Evolutionary conservation across 2,797 vertebrate species (phyloP), one percentile per base, ranked within the genome.

Genomic region (Silurus aristotelis): DNA sequence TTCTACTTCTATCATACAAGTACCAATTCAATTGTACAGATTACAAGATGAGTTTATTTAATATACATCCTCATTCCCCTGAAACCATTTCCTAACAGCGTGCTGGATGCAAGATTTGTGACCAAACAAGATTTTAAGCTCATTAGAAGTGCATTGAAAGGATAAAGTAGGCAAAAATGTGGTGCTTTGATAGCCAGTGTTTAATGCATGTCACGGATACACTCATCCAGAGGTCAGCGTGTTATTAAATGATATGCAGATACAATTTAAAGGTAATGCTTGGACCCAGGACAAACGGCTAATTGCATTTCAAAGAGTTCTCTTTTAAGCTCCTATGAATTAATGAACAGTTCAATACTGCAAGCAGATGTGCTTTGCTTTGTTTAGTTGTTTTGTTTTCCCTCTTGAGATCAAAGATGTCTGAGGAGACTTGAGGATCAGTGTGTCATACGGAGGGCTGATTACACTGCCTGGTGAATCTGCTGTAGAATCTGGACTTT

Each of bases 241-340:
- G 58, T 25, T 20, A 27, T 67, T 46, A 64, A 79, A 64, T 48
- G 0, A 83, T 72, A 80, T 83, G 76, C 82, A 71, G 20, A 58
- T 25, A 31, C 14, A 43, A 66, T 78, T 84, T 81, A 76, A 84
- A 85, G 84, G 67, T 78, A 78, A 76, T 83, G 70, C 27, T 75
- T 22, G 82, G 14, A 80, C 73, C 52, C 56, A 58, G 31, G 60
- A 63, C 73, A 68, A 67, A 77, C 68, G 80, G 7, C 76, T 83
- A 46, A 86, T 88, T 89, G 85, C 88, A 89, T 89, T 86, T 90
- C 90, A 90, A 91, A 90, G 90, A 66, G 56, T 56, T 55, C 67
- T 72, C 31, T 84, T 70, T 31, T 52, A 52, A 48, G 81, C 83
- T 87, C 84, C 66, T 86, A 82, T 89, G 82, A 90, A 89, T 90